Conservation (phyloP, 2,113 vertebrate species). For the Litocranius walleri region DNA sequence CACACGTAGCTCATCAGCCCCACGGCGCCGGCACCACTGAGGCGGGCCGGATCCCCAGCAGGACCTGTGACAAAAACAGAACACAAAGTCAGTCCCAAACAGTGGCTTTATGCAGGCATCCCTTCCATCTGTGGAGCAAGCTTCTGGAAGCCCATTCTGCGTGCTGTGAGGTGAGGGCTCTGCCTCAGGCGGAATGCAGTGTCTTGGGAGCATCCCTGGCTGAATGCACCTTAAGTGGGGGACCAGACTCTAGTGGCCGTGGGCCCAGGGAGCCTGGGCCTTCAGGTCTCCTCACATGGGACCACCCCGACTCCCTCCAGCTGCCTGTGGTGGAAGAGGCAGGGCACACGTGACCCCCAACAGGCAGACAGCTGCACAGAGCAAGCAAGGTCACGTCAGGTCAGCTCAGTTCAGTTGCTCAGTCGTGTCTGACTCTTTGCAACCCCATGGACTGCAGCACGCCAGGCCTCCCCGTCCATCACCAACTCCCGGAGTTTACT, state of each 20-base stretch:
- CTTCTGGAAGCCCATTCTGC: not conserved
- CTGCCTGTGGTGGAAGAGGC: not conserved
- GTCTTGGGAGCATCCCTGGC: not conserved
- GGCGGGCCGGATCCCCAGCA: constrained; percentile 81
- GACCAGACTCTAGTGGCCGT: not conserved
- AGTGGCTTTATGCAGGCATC: fast-evolving
- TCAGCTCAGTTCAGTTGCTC: not conserved
- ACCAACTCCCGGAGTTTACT: not conserved
- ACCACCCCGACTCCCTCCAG: not conserved
- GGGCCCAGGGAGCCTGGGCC: not conserved
- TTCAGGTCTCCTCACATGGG: not conserved
- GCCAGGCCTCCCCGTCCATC: not conserved
- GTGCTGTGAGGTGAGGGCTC: not conserved
- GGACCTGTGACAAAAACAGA: constrained; percentile 78
- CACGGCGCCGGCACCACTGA: constrained; percentile 82
- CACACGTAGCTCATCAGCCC: constrained; percentile 85
- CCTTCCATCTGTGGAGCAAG: not conserved
- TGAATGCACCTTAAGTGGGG: not conserved
- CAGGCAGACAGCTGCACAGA: not conserved
- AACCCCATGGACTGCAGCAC: not conserved
- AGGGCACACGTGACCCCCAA: not conserved
- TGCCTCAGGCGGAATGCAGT: not conserved
- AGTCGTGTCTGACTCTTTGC: not conserved
- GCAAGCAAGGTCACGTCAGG: not conserved
- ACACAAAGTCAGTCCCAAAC: not conserved